Percentiles rank a stretch among this genome's conserved stretches.
phyloP scores from a whole-genome alignment of 1,140 invertebrate genomes.

The Aphelinus atriplicis region DNA sequence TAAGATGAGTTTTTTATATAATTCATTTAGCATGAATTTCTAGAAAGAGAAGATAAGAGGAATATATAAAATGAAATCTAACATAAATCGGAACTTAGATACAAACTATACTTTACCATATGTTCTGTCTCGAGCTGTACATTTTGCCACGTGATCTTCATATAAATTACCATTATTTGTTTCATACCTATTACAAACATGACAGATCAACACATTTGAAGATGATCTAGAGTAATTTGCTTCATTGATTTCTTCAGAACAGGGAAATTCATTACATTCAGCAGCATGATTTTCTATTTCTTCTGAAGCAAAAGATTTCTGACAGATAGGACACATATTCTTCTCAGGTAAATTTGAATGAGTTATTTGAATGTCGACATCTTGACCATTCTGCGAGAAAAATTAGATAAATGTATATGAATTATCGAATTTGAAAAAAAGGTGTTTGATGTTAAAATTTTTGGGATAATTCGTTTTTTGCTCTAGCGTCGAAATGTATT shows the following conservation, averaged over 20 bases:
- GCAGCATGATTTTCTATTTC: conserved; percentile 52
- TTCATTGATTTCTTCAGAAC: conserved; percentile 16
- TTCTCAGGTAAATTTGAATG: background rate
- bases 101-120: conserved; percentile 1
- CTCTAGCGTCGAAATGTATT: background rate
- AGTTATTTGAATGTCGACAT: conserved; percentile 20
- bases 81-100: too few relatives aligned
- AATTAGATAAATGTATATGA: background rate
- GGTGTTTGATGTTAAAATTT: too few relatives aligned
- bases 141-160: conserved; percentile 44
- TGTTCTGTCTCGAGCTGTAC: conserved; percentile 31
- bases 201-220: conserved; percentile 35
- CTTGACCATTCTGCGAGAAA: conserved; percentile 3
- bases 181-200: conserved; percentile 43
- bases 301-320: conserved; percentile 42
- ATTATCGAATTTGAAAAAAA: background rate
- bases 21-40: conserved; percentile 18
- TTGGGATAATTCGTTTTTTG: too few relatives aligned
- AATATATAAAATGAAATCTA: conserved; percentile 1
- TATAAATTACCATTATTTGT: conserved; percentile 42
- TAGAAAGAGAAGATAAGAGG: background rate
- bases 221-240: conserved; percentile 13
- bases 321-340: conserved; percentile 53
- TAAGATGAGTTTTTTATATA: conserved; percentile 20
- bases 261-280: conserved; percentile 47